Evolutionary conservation across 2,888 invertebrate genomes (phyloP).

Genomic region (Lycaena phlaeas): DNA sequence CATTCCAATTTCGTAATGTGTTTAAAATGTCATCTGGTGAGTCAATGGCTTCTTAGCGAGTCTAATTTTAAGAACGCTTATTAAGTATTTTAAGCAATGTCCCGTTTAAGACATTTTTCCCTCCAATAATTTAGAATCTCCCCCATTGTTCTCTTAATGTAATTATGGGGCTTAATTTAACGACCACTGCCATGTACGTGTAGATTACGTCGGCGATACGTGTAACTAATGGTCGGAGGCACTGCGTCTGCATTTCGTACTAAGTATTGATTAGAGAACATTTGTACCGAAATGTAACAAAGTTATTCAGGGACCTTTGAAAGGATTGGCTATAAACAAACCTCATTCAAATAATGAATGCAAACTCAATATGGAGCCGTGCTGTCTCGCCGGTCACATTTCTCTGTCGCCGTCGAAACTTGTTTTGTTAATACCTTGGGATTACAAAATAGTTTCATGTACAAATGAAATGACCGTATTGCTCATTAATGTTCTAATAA

Average conservation of each 20-base stretch:
- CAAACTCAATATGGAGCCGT: constrained; percentile 41
- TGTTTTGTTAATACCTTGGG: constrained; percentile 10
- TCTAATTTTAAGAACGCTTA: constrained; percentile 6
- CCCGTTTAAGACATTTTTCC: constrained; percentile 12
- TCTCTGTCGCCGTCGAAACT: constrained; percentile 30
- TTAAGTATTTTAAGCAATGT: constrained; percentile 1
- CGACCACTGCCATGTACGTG: constrained; percentile 22
- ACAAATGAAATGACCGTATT: background rate
- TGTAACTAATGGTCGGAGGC: constrained; percentile 13
- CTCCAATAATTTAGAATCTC: constrained; percentile 13
- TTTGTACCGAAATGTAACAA: background rate
- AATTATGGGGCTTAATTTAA: constrained; percentile 21
- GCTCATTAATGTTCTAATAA: background rate
- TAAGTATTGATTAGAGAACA: constrained; percentile 12
- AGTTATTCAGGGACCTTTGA: constrained; percentile 1
- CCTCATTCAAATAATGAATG: constrained; percentile 30
- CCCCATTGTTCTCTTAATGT: constrained; percentile 20
- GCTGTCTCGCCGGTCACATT: constrained; percentile 51
- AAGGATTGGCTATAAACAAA: constrained; percentile 7
- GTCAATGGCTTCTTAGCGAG: background rate
- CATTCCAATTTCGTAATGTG: background rate
- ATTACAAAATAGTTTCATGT: background rate
- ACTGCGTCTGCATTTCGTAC: constrained; percentile 26
- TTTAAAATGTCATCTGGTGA: background rate
- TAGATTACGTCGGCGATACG: constrained; percentile 15